phyloP scores from a whole-genome alignment of 2,113 vertebrate species.

The Gallinago undulata region DNA sequence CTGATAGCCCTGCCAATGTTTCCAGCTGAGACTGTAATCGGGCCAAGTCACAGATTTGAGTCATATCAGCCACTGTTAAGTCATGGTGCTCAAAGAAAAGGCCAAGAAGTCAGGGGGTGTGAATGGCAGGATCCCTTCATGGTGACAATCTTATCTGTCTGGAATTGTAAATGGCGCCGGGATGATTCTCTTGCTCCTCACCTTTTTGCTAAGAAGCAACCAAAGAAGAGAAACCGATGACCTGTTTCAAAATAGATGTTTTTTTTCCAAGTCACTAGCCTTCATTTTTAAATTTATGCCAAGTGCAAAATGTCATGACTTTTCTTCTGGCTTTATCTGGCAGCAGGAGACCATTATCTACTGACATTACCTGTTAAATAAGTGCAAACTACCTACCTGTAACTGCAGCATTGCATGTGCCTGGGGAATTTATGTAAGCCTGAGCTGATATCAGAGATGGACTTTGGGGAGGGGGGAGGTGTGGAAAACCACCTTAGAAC shows the following conservation, averaged over 20 bases:
- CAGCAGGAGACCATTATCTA: neutral
- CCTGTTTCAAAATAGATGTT: neutral
- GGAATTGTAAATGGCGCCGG: neutral
- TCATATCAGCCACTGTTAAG: neutral
- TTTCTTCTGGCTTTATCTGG: neutral
- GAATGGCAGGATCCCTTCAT: neutral
- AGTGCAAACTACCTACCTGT: conserved; percentile 37
- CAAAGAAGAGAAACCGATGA: neutral
- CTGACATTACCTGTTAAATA: conserved; percentile 18
- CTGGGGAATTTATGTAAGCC: neutral
- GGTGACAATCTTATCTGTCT: neutral
- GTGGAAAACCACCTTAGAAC: neutral
- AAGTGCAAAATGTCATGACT: neutral
- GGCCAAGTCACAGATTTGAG: neutral
- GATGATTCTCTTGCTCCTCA: neutral
- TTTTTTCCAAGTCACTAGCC: neutral
- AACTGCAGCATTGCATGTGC: neutral
- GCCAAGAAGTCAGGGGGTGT: neutral
- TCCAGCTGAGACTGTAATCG: neutral
- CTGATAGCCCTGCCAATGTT: neutral
- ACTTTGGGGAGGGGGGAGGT: neutral
- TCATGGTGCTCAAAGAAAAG: neutral
- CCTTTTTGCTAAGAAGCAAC: neutral
- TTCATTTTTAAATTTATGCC: neutral
- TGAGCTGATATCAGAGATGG: neutral